Evolutionary conservation across 1,140 invertebrate genomes (phyloP).

Genomic region (Aphelenchoides avenae): DNA sequence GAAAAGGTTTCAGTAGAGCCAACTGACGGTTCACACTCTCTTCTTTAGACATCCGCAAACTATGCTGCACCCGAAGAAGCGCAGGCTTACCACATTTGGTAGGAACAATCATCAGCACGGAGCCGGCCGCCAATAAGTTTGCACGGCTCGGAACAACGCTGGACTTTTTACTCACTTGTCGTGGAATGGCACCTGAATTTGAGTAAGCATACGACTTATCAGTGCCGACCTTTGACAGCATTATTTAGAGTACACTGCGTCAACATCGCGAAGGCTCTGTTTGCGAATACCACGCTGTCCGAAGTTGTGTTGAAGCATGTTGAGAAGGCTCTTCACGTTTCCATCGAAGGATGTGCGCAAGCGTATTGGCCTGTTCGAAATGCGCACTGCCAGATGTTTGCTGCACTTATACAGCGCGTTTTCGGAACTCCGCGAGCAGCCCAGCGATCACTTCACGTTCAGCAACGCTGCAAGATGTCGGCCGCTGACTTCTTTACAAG

Average conservation of each 20-base stretch:
- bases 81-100: slow-evolving; percentile 52
- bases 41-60: slow-evolving; percentile 37
- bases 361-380: slow-evolving; percentile 46
- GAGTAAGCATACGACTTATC: slow-evolving; percentile 25
- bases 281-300: slow-evolving; percentile 25
- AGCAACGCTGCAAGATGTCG: slow-evolving; percentile 33
- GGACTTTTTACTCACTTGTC: slow-evolving; percentile 21
- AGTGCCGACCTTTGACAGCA: not conserved
- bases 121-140: slow-evolving; percentile 21
- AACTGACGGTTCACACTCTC: slow-evolving; percentile 2
- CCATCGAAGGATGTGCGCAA: slow-evolving; percentile 29
- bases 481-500: slow-evolving; percentile 44
- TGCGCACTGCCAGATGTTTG: slow-evolving; percentile 45
- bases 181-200: slow-evolving; percentile 17
- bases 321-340: slow-evolving; percentile 33
- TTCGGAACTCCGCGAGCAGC: slow-evolving; percentile 40
- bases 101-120: slow-evolving; percentile 34
- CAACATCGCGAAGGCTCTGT: slow-evolving; percentile 39
- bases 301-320: slow-evolving; percentile 23
- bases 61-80: slow-evolving; percentile 47
- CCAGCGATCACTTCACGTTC: slow-evolving; percentile 30
- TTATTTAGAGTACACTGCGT: slow-evolving; percentile 44
- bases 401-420: slow-evolving; percentile 40
- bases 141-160: slow-evolving; percentile 31
- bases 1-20: slow-evolving; percentile 23